These are phyloP conservation scores for Scaeva pyrastri DNA, from an alignment of 2,888 invertebrate species.

Conservation along the genomic window DNA sequence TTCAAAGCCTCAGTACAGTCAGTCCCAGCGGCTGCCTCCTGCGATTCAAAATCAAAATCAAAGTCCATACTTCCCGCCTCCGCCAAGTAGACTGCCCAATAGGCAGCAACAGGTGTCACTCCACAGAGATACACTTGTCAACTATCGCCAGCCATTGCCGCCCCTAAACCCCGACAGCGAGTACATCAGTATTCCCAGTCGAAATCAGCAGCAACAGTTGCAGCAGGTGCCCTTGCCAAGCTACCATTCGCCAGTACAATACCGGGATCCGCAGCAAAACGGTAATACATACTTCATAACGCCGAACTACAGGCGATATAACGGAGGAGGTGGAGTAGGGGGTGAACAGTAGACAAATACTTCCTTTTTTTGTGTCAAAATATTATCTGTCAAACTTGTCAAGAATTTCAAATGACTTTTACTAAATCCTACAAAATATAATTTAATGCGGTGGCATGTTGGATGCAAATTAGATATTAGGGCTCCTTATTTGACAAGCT, in stretches of 20 bases:
- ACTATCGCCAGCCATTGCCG: conserved; percentile 86
- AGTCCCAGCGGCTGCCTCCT: conserved; percentile 66
- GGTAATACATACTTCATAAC: conserved; percentile 77
- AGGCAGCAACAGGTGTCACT: conserved; percentile 83
- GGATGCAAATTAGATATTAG: background rate
- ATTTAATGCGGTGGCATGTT: background rate
- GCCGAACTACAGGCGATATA: conserved; percentile 78
- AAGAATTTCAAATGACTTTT: conserved; percentile 13
- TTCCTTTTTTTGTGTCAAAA: conserved; percentile 6
- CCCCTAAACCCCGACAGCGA: conserved; percentile 89
- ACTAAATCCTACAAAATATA: background rate
- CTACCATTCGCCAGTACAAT: conserved; percentile 65
- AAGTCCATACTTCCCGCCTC: conserved; percentile 77
- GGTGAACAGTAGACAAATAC: conserved; percentile 38
- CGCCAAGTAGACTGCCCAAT: conserved; percentile 58
- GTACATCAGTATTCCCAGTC: conserved; percentile 79
- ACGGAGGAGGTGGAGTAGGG: conserved; percentile 58
- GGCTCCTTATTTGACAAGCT: background rate
- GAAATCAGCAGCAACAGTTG: conserved; percentile 69
- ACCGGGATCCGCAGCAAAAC: conserved; percentile 59
- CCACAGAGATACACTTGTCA: conserved; percentile 64
- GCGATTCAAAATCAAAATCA: conserved; percentile 78
- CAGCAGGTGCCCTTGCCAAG: conserved; percentile 63
- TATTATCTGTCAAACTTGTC: conserved; percentile 28
- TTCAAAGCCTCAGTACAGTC: conserved; percentile 64